Conservation (phyloP, 2,888 invertebrate species). For the Harpalus rubripes region DNA sequence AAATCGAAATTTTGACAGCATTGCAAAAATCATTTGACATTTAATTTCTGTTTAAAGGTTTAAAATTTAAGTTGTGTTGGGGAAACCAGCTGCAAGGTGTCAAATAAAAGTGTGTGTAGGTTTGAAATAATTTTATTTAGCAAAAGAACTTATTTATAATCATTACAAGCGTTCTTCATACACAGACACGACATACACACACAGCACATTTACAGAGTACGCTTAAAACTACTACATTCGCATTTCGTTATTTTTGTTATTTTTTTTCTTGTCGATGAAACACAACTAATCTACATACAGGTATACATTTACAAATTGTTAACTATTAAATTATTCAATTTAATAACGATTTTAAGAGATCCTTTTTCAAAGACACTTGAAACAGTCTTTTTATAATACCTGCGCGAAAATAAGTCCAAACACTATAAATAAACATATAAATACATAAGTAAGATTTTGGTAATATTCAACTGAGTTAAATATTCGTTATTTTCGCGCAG, state of each 20-base stretch:
- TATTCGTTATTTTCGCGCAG: constrained; percentile 43
- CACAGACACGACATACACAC: constrained; percentile 37
- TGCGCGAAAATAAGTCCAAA: constrained; percentile 38
- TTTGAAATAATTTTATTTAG: constrained; percentile 62
- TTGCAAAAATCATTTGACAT: too few relatives aligned
- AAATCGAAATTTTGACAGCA: too few relatives aligned
- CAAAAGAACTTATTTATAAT: constrained; percentile 62
- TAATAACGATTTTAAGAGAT: constrained; percentile 54
- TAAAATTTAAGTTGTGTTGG: too few relatives aligned
- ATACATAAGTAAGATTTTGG: constrained; percentile 25
- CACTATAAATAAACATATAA: constrained; percentile 42
- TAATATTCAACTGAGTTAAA: constrained; percentile 32
- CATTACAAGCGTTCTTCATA: constrained; percentile 45
- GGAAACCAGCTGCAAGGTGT: neutral
- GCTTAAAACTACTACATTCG: constrained; percentile 41
- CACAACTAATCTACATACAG: constrained; percentile 43
- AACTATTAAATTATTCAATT: constrained; percentile 59
- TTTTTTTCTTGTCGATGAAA: constrained; percentile 30
- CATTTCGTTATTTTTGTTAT: constrained; percentile 38
- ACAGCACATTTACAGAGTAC: constrained; percentile 57
- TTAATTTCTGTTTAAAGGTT: too few relatives aligned
- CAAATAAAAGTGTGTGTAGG: neutral
- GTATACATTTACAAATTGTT: constrained; percentile 53
- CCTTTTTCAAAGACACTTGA: constrained; percentile 56
- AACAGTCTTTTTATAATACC: constrained; percentile 58